A percentile compares a stretch with the other conserved stretches of the same genome.
These are phyloP conservation scores for Coilia nasus DNA, from an alignment of 2,797 vertebrate genomes.

Conservation along the genomic window DNA sequence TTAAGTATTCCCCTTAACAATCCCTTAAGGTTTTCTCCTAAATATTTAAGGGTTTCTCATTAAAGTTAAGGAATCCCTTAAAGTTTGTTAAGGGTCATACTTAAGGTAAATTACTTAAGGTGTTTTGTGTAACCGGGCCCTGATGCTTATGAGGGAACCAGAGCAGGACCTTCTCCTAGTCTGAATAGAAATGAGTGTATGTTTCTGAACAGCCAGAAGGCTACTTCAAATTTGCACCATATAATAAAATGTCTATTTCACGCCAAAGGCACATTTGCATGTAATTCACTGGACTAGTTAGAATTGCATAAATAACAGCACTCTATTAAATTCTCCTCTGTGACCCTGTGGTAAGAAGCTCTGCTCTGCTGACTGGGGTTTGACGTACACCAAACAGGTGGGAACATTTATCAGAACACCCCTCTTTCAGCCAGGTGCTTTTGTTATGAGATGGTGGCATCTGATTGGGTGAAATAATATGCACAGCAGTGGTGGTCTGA, in stretches of 20 bases:
- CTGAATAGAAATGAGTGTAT: not conserved
- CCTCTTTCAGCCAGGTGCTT: not conserved
- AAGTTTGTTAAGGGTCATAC: too few species aligned
- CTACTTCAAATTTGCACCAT: not conserved
- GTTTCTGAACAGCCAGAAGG: not conserved
- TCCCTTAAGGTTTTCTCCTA: too few species aligned
- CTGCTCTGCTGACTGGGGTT: not conserved
- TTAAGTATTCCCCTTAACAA: too few species aligned
- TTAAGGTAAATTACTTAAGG: too few species aligned
- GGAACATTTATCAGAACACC: not conserved
- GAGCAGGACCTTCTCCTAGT: too few species aligned
- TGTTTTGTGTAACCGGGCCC: too few species aligned
- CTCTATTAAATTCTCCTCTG: not conserved
- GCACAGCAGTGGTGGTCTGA: not conserved
- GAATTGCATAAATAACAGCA: not conserved
- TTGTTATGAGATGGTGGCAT: not conserved
- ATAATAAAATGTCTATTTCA: too few species aligned
- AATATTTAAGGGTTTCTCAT: too few species aligned
- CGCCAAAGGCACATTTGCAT: not conserved
- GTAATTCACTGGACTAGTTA: not conserved
- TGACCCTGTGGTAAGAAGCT: not conserved
- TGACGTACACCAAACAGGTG: not conserved
- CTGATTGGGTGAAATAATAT: not conserved
- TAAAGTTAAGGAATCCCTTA: too few species aligned
- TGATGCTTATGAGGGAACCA: too few species aligned